Evolutionary conservation across 2,888 invertebrate species (phyloP).

Genomic region (Oxyteleia sp.): DNA sequence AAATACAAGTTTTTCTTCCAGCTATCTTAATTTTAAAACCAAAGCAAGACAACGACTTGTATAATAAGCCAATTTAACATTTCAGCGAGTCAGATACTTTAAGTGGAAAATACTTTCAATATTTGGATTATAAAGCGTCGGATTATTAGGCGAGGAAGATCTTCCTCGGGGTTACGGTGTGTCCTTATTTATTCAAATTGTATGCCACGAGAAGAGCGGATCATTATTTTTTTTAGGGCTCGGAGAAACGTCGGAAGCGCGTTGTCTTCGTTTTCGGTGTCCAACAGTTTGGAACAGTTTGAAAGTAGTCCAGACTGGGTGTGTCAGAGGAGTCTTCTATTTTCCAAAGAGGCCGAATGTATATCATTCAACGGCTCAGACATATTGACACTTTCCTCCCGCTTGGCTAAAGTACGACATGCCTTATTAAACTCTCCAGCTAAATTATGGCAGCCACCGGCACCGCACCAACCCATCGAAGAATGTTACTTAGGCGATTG

Average conservation of each 20-base stretch:
- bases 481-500: slow-evolving; percentile 72
- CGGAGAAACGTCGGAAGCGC: slow-evolving; percentile 17
- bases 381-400: slow-evolving; percentile 84
- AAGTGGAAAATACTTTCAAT: slow-evolving; percentile 26
- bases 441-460: slow-evolving; percentile 84
- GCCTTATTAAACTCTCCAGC: slow-evolving; percentile 85
- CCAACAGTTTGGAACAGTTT: slow-evolving; percentile 54
- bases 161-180: neutral
- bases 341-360: slow-evolving; percentile 83
- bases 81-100: slow-evolving; percentile 9
- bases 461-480: slow-evolving; percentile 72
- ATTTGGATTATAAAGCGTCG: slow-evolving; percentile 8
- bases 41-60: neutral
- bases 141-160: slow-evolving; percentile 8
- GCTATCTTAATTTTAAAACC: too few relatives aligned
- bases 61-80: slow-evolving; percentile 16
- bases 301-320: slow-evolving; percentile 67
- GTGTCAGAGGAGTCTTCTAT: slow-evolving; percentile 78
- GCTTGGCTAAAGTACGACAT: slow-evolving; percentile 81
- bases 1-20: too few relatives aligned
- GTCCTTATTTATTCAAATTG: slow-evolving; percentile 34
- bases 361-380: slow-evolving; percentile 85
- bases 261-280: slow-evolving; percentile 48
- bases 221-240: slow-evolving; percentile 3
- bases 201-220: slow-evolving; percentile 3